These are phyloP conservation scores for Pipa parva DNA, from an alignment of 2,113 vertebrate genomes.

Conservation along the genomic window DNA sequence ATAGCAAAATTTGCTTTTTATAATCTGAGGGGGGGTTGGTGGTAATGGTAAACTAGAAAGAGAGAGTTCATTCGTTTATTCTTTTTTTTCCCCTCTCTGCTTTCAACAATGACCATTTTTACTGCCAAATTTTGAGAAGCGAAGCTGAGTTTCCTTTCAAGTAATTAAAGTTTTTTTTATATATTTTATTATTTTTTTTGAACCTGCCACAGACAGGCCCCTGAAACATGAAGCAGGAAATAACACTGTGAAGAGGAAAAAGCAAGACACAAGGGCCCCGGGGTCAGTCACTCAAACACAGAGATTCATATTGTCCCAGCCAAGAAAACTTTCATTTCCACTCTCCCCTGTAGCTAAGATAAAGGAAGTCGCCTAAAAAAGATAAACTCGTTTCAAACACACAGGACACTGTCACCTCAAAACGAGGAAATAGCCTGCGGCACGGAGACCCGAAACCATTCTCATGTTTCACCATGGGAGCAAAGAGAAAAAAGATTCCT, in stretches of 20 bases:
- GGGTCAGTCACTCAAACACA: conserved; percentile 59
- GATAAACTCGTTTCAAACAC: conserved; percentile 61
- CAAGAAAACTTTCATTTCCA: conserved; percentile 65
- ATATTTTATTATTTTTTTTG: conserved; percentile 46
- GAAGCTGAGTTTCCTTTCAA: conserved; percentile 70
- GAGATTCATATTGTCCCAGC: conserved; percentile 66
- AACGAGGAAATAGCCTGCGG: conserved; percentile 71
- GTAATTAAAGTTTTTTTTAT: conserved; percentile 70
- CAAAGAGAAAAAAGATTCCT: conserved; percentile 65
- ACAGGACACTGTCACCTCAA: conserved; percentile 69
- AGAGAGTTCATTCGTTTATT: conserved; percentile 44
- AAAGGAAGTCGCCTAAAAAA: conserved; percentile 63
- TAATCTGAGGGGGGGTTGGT: conserved; percentile 15
- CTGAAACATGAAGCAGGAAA: conserved; percentile 70
- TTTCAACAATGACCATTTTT: conserved; percentile 66
- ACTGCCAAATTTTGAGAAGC: conserved; percentile 61
- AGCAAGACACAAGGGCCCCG: conserved; percentile 61
- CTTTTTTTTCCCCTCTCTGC: conserved; percentile 38
- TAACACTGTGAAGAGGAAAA: conserved; percentile 67
- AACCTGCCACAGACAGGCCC: conserved; percentile 62
- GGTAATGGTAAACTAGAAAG: conserved; percentile 45
- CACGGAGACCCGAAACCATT: conserved; percentile 70
- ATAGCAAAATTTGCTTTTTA: conserved; percentile 46
- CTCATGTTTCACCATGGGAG: conserved; percentile 79
- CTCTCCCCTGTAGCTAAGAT: conserved; percentile 70